phyloP scores from a whole-genome alignment of 2,113 vertebrate species.

The Sciurus niger region DNA sequence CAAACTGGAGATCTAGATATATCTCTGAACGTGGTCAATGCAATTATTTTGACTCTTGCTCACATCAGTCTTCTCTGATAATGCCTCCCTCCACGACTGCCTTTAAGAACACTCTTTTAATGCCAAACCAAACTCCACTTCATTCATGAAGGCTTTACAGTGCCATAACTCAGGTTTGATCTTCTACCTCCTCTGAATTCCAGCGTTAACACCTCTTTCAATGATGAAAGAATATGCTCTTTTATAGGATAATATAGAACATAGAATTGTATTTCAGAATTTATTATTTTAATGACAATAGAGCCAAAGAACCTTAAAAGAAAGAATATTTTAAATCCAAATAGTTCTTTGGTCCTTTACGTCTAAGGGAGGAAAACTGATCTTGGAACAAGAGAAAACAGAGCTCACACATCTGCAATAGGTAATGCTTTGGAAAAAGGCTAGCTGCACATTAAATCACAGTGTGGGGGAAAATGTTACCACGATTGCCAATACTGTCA shows the following conservation, averaged over 20 bases:
- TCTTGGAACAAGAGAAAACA: constrained; percentile 28
- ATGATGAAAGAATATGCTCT: background rate
- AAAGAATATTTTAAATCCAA: background rate
- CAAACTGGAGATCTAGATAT: background rate
- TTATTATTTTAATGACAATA: constrained; percentile 23
- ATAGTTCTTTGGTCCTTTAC: background rate
- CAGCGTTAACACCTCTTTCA: background rate
- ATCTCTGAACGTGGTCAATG: background rate
- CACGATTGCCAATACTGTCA: background rate
- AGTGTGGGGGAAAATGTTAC: background rate
- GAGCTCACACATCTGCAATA: background rate
- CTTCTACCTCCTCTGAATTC: background rate
- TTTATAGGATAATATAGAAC: background rate
- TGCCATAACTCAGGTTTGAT: background rate
- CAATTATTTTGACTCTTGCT: background rate
- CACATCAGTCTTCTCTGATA: background rate
- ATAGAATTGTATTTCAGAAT: constrained; percentile 10
- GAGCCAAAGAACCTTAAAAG: background rate
- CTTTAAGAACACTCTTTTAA: background rate
- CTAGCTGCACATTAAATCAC: background rate
- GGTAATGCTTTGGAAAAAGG: constrained; percentile 22
- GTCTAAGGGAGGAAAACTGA: background rate
- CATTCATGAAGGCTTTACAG: background rate
- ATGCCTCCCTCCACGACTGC: background rate
- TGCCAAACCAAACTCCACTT: background rate